phyloP scores from a whole-genome alignment of 2,888 invertebrate species.

The Drosophila niveifrons region DNA sequence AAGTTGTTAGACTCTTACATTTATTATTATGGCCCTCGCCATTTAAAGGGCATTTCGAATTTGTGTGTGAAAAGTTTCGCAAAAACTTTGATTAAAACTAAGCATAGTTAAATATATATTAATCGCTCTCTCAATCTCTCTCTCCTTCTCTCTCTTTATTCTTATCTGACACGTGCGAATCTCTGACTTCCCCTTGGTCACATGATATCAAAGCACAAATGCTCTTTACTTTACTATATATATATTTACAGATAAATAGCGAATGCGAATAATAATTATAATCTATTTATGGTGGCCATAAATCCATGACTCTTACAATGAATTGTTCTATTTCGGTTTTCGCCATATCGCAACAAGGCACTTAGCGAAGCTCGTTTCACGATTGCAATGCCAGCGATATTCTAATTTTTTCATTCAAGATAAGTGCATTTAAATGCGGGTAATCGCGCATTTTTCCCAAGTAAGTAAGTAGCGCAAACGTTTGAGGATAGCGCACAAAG shows the following conservation, averaged over 20 bases:
- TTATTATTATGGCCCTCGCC: slow-evolving; percentile 19
- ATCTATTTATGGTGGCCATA: slow-evolving; percentile 46
- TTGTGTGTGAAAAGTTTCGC: slow-evolving; percentile 7
- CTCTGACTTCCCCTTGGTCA: slow-evolving; percentile 1
- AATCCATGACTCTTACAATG: slow-evolving; percentile 6
- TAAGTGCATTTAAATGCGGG: slow-evolving; percentile 1
- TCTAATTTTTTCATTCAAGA: slow-evolving; percentile 4
- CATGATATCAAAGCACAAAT: slow-evolving; percentile 11
- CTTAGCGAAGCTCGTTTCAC: background rate
- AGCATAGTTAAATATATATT: slow-evolving; percentile 18
- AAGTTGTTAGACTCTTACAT: slow-evolving; percentile 31
- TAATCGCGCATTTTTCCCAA: background rate
- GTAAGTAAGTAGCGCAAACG: background rate
- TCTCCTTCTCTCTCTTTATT: background rate
- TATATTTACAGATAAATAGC: slow-evolving; percentile 6
- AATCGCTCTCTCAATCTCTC: background rate
- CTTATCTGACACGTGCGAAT: slow-evolving; percentile 27
- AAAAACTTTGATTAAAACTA: slow-evolving; percentile 2
- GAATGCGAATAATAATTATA: slow-evolving; percentile 37
- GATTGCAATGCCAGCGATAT: slow-evolving; percentile 3
- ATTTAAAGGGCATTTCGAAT: slow-evolving; percentile 36
- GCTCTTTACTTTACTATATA: background rate
- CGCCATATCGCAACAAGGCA: slow-evolving; percentile 8
- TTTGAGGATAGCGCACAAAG: slow-evolving; percentile 10
- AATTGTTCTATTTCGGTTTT: slow-evolving; percentile 14